Evolutionary conservation across 2,888 invertebrate genomes (phyloP), one percentile per base, ranked within the genome.

Genomic region (Tachystola acroxantha): DNA sequence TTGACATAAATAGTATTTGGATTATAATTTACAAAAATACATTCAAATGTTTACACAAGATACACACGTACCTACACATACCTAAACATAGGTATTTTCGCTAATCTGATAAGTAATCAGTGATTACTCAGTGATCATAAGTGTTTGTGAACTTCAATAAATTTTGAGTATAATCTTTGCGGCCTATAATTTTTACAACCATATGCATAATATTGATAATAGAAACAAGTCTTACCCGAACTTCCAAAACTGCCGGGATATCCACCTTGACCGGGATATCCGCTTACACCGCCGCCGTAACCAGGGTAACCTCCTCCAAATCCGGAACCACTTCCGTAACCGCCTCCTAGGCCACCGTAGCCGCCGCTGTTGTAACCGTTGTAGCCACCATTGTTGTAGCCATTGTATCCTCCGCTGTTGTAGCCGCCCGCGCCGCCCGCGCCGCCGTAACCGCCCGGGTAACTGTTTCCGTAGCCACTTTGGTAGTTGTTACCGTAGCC

Each of bases 401-500:
- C 14, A 25, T 24, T 24, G 14, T 35, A 28, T 7, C 24, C 34
- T 9, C 33, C 36, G 13, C 35, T 29, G 29, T 24, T 11, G 39
- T 40, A 41, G 3, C 34, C 34, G 3, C 31, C 25, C 9, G 11
- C 10, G 27, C 16, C 16, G 24, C 24, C 34, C n/a, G 27, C 33
- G 13, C 32, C 29, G 27, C 29, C 19, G 39, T 40, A 41, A 6
- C 34, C 34, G 3, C 31, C 25, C 9, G 11, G 13, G 27, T 35
- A 32, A 7, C 46, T 44, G 6, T 44, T 22, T 24, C 52, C 47
- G 36, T 66, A 64, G 0, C 72, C 67, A 1, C 43, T 37, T 9
- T 33, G 36, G 38, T 53, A 45, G 7, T 50, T 50, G 16, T 44
- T 22, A 22, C 52, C 47, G 36, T 66, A 64, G 0, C 72, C 67